Percentiles rank a stretch among this genome's conserved stretches.
Conservation (phyloP, 1,140 invertebrate genomes). For the Magallana gigas region DNA sequence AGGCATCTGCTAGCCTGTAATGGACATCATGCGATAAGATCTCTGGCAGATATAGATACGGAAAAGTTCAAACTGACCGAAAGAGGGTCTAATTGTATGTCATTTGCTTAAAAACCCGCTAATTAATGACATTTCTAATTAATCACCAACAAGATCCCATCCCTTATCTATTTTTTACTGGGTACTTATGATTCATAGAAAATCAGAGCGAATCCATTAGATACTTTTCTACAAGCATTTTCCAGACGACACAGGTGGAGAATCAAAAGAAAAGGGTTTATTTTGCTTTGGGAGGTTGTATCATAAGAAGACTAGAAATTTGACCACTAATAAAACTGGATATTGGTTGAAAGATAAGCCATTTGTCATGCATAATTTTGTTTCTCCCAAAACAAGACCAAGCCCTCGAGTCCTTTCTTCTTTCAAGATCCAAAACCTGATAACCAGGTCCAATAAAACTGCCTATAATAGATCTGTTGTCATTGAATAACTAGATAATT, state of each 20-base stretch:
- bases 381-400: background rate
- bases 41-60: constrained; percentile 1
- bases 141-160: background rate
- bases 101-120: constrained; percentile 24
- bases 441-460: constrained; percentile 13
- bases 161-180: constrained; percentile 13
- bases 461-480: constrained; percentile 13
- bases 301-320: background rate
- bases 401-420: constrained; percentile 3
- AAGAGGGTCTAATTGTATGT: constrained; percentile 1
- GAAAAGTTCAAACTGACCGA: constrained; percentile 12
- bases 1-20: background rate
- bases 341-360: background rate
- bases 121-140: constrained; percentile 35
- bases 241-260: too few relatives aligned
- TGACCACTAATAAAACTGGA: background rate
- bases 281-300: too few relatives aligned
- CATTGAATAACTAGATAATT: constrained; percentile 33
- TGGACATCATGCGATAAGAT: constrained; percentile 6
- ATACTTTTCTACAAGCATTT: too few relatives aligned
- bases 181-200: background rate
- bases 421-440: constrained; percentile 14
- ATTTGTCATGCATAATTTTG: constrained; percentile 13
- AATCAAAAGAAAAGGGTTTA: too few relatives aligned
- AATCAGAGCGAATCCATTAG: too few relatives aligned